These are phyloP conservation scores for Phyllotis vaccarum DNA, from an alignment of 2,797 vertebrate species.

Conservation along the genomic window DNA sequence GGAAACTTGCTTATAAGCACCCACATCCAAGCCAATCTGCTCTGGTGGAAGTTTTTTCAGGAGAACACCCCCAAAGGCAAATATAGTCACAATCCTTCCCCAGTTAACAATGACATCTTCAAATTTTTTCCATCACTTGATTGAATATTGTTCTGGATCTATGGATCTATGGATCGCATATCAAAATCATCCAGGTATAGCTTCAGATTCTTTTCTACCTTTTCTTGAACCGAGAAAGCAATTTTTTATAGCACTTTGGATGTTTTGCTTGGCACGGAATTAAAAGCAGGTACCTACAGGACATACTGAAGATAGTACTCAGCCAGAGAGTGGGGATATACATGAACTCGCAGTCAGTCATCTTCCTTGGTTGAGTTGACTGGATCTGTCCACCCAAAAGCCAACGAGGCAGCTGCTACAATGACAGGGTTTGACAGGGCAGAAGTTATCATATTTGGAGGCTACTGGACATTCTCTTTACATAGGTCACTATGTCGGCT, in stretches of 20 bases:
- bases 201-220: constrained; percentile 82
- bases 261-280: constrained; percentile 70
- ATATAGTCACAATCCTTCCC: constrained; percentile 89
- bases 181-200: constrained; percentile 78
- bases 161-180: constrained; percentile 80
- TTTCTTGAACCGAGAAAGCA: constrained; percentile 82
- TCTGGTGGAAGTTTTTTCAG: constrained; percentile 84
- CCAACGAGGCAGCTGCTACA: background rate
- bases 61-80: constrained; percentile 87
- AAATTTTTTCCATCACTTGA: constrained; percentile 87
- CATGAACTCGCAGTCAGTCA: constrained; percentile 83
- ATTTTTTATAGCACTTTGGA: constrained; percentile 82
- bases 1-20: constrained; percentile 82
- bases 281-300: constrained; percentile 53
- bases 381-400: background rate
- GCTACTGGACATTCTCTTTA: constrained; percentile 82
- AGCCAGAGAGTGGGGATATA: constrained; percentile 84
- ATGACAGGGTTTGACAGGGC: background rate
- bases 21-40: constrained; percentile 68
- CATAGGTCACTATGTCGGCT: constrained; percentile 67
- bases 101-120: constrained; percentile 88
- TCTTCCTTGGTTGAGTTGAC: constrained; percentile 20
- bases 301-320: constrained; percentile 86
- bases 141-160: constrained; percentile 84
- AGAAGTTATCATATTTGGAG: constrained; percentile 40